These are phyloP conservation scores for Numida meleagris DNA, from an alignment of 2,113 vertebrate species.

Conservation along the genomic window DNA sequence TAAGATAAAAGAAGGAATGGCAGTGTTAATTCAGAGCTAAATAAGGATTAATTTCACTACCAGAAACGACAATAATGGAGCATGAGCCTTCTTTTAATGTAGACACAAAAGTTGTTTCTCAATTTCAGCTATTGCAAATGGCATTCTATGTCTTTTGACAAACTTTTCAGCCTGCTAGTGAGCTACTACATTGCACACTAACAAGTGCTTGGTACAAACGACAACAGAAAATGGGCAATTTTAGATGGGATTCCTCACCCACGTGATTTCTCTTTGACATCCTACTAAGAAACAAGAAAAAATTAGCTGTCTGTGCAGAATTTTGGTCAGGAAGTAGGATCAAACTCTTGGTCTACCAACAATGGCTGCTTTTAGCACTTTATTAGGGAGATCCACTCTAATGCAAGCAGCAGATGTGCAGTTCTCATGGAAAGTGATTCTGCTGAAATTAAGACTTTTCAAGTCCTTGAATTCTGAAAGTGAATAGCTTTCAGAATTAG, in stretches of 20 bases:
- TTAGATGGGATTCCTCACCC: fast-evolving
- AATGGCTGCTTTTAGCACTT: not conserved
- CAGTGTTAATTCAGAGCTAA: not conserved
- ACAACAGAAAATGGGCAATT: not conserved
- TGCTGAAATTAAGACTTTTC: not conserved
- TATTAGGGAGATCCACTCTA: not conserved
- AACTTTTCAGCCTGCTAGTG: not conserved
- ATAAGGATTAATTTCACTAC: not conserved
- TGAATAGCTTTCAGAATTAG: not conserved
- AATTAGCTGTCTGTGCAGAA: not conserved
- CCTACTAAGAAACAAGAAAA: not conserved
- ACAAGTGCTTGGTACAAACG: not conserved
- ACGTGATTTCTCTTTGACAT: not conserved
- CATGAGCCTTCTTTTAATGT: not conserved
- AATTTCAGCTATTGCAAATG: not conserved
- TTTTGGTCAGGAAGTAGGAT: not conserved
- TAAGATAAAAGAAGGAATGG: not conserved
- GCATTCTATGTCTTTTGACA: not conserved
- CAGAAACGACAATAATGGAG: not conserved
- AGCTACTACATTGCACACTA: not conserved
- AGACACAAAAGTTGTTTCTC: not conserved
- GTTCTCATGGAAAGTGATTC: not conserved
- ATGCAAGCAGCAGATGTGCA: not conserved
- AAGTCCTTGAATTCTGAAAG: not conserved
- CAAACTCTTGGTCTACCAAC: not conserved